These are phyloP conservation scores for Drosophila nr. perissopoda DNA, from an alignment of 2,888 invertebrate genomes.

Conservation along the genomic window DNA sequence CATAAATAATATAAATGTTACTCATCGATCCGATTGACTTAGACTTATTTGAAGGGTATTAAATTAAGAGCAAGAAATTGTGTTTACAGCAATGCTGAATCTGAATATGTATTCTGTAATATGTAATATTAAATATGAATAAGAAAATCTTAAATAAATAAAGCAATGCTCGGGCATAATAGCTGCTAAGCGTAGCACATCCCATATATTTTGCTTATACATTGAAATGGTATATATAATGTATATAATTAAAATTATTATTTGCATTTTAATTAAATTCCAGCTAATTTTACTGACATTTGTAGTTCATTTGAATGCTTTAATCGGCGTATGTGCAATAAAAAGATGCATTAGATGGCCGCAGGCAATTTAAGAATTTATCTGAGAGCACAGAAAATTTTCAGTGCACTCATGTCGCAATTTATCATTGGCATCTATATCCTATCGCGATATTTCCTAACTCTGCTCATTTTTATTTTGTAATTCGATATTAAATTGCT, in stretches of 20 bases:
- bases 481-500: conserved; percentile 31
- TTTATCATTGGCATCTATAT: conserved; percentile 24
- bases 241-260: neutral
- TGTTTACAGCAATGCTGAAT: too few species aligned
- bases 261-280: neutral
- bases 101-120: too few species aligned
- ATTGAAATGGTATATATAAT: neutral
- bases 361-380: neutral
- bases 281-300: neutral
- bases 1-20: neutral
- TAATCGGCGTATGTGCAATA: neutral
- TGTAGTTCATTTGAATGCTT: neutral
- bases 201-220: too few species aligned
- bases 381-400: neutral
- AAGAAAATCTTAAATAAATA: too few species aligned
- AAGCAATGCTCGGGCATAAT: too few species aligned
- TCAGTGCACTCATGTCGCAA: conserved; percentile 11
- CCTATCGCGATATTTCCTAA: conserved; percentile 7
- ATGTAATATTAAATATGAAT: too few species aligned
- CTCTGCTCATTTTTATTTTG: conserved; percentile 3
- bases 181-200: too few species aligned
- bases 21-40: neutral
- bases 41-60: too few species aligned
- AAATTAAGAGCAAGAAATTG: too few species aligned
- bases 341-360: neutral